Evolutionary conservation across 1,140 invertebrate species (phyloP), one percentile per base, ranked within the genome.

Genomic region (Caerostris darwini): DNA sequence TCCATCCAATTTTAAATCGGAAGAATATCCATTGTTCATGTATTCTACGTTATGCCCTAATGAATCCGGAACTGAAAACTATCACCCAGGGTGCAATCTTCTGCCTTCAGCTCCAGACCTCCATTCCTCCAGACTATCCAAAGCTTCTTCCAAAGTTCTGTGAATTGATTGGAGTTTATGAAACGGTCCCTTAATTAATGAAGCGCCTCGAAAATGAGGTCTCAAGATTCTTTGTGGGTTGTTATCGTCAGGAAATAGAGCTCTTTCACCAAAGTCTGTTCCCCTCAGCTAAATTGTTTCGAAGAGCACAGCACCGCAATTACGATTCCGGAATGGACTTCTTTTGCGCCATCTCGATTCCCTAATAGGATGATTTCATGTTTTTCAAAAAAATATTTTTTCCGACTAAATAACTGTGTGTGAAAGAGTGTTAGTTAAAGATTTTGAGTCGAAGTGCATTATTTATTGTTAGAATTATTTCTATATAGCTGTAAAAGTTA

Each of bases 171-270:
- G 8, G 53, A 83, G 56, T 83, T 34, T 83, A 83, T 83, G 57
- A 83, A 83, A 57, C 81, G 81, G 53, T n/a, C 81, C 54, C 53
- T 83, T 83, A 83, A 83, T 83, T 83, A 83, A 83, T 83, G 81
- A 57, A 19, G 53, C 53, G 54, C 53, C 17, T 0, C 34, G 12
- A n/a, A 56, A 83, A 57, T 83, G 81, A 83, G 34, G 12, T 54
- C 34, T 71, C 81, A 1, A 56, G 81, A 57, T 83, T 83, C 81
- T 83, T 83, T 83, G 81, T 83, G 54, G 56, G 81, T 83, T 57
- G 56, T 83, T 83, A 83, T 83, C 54, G 50, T 3, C 5, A n/a
- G n/a, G 12, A 53, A 83, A 83, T 54, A n/a, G 34, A 83, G 81
- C 81, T 14, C 53, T 83, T 57, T 12, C 5, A 3, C 53, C 57